Evolutionary conservation across 2,113 vertebrate genomes (phyloP).

Genomic region (Pomatorhinus ruficollis): DNA sequence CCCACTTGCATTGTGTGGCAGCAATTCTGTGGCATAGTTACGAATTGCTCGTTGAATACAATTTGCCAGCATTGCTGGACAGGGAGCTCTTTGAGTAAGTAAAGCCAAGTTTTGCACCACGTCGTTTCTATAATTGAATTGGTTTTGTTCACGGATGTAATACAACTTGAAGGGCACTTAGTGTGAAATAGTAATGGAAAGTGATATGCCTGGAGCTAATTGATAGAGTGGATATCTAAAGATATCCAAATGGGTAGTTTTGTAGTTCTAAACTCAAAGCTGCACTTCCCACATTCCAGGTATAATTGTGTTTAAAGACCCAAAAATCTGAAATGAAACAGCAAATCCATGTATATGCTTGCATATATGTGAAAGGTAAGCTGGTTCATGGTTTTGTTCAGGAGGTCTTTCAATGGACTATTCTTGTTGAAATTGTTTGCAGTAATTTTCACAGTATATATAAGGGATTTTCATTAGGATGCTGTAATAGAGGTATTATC

Average conservation of each 20-base stretch:
- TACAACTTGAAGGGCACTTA: not conserved
- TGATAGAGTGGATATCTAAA: not conserved
- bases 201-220: not conserved
- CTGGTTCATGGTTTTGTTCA: not conserved
- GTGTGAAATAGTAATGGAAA: not conserved
- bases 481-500: not conserved
- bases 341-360: not conserved
- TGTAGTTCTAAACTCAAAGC: not conserved
- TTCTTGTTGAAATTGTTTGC: not conserved
- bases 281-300: not conserved
- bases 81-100: slow-evolving; percentile 97
- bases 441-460: not conserved
- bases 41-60: slow-evolving; percentile 93
- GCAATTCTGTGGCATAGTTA: slow-evolving; percentile 98
- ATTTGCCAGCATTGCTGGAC: slow-evolving; percentile 90
- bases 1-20: slow-evolving; percentile 95
- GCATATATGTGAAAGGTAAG: not conserved
- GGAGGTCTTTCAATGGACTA: not conserved
- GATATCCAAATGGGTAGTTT: not conserved
- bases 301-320: not conserved
- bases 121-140: not conserved
- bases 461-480: not conserved
- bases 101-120: not conserved
- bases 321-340: not conserved
- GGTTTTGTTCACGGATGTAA: not conserved